Evolutionary conservation across 2,888 invertebrate species (phyloP), one percentile per base, ranked within the genome.

Genomic region (Cylloceria caligata): DNA sequence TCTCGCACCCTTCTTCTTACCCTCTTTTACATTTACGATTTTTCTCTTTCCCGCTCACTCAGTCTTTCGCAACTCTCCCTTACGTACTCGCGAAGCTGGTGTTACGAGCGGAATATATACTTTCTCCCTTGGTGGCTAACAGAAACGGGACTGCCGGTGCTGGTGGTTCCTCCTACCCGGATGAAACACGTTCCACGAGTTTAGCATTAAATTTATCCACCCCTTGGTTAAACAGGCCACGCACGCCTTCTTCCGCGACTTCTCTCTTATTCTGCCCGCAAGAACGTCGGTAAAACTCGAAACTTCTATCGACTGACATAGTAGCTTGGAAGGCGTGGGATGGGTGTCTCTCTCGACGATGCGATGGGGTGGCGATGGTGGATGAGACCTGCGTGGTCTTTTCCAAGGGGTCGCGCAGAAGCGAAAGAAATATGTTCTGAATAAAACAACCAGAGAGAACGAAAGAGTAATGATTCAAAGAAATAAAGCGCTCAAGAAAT

Each of bases 121-220:
- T 80, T 80, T 84, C 64, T 71, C 73, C 81, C 84, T 75, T 64
- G 65, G 49, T 45, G 75, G 75, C 71, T 62, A 72, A 30, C 64
- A 60, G 49, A 78, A 69, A 49, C 64, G 74, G 80, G 74, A 62
- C 82, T 72, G 72, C 73, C 62, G 52, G 34, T 42, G 77, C 62
- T 71, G 68, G 81, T 64, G 42, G 84, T 86, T 77, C 88, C 84
- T 81, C 87, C 84, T 85, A 84, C 84, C 87, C 87, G 88, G 87
- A 91, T 91, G 92, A 93, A 93, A 94, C 94, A 94, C 94, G 94
- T 94, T 94, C 94, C 94, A 94, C 94, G 94, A 94, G 94, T 94
- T 94, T 94, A 88, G 90, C 90, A 90, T 88, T 89, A 91, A 90
- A 90, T 90, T 90, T 89, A 90, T 89, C 88, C 91, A 89, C 90